phyloP scores from a whole-genome alignment of 2,113 vertebrate species.

The Silurus asotus region DNA sequence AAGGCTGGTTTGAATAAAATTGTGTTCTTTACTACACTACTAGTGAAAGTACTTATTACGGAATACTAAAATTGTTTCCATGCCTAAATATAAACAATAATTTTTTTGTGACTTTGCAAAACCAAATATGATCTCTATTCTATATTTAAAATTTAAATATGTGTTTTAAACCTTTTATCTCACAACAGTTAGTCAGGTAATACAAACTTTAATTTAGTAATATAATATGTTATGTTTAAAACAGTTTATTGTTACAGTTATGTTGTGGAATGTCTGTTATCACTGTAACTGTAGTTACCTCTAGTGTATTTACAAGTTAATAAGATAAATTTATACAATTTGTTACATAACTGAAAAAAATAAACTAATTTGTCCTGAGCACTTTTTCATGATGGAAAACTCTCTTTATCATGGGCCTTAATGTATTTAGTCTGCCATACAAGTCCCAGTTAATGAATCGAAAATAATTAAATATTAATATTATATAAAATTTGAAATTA shows the following conservation, averaged over 20 bases:
- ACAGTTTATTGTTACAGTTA: neutral
- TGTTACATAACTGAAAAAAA: neutral
- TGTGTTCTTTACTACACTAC: neutral
- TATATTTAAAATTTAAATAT: neutral
- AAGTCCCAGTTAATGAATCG: neutral
- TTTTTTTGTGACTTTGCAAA: neutral
- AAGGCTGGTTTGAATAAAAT: neutral
- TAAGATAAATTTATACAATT: neutral
- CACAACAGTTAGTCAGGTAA: neutral
- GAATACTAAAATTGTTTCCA: neutral
- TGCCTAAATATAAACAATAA: neutral
- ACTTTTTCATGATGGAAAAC: neutral
- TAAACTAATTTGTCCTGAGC: neutral
- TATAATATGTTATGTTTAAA: neutral
- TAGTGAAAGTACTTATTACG: neutral
- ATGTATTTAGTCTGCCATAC: neutral
- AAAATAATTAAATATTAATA: neutral
- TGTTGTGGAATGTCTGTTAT: neutral
- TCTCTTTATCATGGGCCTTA: neutral
- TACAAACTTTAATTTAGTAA: neutral
- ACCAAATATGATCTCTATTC: neutral
- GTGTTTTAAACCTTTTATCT: neutral
- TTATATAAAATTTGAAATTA: no score
- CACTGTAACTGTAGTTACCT: neutral
- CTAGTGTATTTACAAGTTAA: neutral